These are phyloP conservation scores for Urocynchramus pylzowi DNA, from an alignment of 2,113 vertebrate genomes.

Conservation along the genomic window DNA sequence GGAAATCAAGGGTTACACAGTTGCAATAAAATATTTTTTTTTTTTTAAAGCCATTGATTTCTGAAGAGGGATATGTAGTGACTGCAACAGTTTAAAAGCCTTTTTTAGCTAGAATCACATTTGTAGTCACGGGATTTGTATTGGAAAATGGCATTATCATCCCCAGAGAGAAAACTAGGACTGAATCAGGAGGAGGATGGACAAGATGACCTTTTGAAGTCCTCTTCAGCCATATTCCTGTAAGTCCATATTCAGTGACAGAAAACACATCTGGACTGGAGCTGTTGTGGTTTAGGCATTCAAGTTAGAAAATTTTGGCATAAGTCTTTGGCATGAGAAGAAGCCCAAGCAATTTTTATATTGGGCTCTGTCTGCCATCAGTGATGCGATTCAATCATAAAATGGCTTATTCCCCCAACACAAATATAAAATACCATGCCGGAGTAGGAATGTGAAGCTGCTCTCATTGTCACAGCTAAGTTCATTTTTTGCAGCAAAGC, in stretches of 20 bases:
- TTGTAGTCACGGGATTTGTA: neutral
- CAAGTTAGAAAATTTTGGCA: neutral
- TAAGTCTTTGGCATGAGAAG: neutral
- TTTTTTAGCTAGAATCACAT: conserved; percentile 20
- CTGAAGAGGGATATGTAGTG: neutral
- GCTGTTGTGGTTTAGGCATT: neutral
- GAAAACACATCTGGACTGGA: neutral
- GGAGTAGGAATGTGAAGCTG: neutral
- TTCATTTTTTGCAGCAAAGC: conserved; percentile 42
- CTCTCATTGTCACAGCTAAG: neutral
- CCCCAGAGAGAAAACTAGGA: neutral
- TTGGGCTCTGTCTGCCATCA: neutral
- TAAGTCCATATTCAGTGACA: neutral
- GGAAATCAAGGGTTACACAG: neutral
- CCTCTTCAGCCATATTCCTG: neutral
- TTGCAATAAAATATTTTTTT: too few species aligned
- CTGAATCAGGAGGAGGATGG: neutral
- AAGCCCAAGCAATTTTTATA: neutral
- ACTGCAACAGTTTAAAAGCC: conserved; percentile 11
- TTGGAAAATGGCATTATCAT: neutral
- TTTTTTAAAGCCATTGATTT: neutral
- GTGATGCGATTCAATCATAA: neutral
- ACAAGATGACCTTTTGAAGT: neutral
- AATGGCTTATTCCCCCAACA: conserved; percentile 1
- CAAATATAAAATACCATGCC: neutral